Base-by-base conservation (phyloP, 1,140 invertebrate species). In the Brachionus plicatilis region DNA sequence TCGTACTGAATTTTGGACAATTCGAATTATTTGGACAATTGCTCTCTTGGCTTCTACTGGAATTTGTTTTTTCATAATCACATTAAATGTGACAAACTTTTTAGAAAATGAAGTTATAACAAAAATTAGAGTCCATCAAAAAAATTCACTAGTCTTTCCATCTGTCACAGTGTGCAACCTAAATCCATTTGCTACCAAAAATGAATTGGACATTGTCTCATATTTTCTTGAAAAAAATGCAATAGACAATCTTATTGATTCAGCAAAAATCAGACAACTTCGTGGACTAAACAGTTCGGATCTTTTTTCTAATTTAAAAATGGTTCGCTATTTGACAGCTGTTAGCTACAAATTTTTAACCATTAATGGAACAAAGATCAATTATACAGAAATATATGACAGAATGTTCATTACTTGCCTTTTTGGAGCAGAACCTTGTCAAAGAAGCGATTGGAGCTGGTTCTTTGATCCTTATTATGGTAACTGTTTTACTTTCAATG, bases 401-500 rank as follows among this genome's bases (percentile, higher is more conserved):
- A 17, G 17, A 43, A 72, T 72, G 68, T n/a, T 72, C 24, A 41
- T 72, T 37, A 41, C 11, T 7, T 72, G 68, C 33, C 5, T 72
- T 45, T 72, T 43, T 41, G 33, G 8, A 9, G 6, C 68, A 41
- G 14, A 20, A 3, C 8, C 0, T 20, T 72, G 68, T 20, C 8
- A 43, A 3, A 43, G 43, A 17, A 72, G 37, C 3, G n/a, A 43
- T 20, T 72, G 68, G 68, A n/a, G 4, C n/a, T 72, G 68, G 68
- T 72, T 41, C 17, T 72, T n/a, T 72, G 68, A 72, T 17, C 17
- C 68, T 41, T 43, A 43, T 72, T 43, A 72, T 43, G 68, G 68
- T 1, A 72, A 72, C 20, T 72, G 68, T 72, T 72, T 72, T 43
- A 72, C 33, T 43, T 72, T 72, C 37, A 72, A 72, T 60, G 17